A percentile compares a stretch with the other conserved stretches of the same genome.
These are phyloP conservation scores for Hylaeus anthracinus DNA, from an alignment of 1,140 invertebrate species.

Conservation along the genomic window DNA sequence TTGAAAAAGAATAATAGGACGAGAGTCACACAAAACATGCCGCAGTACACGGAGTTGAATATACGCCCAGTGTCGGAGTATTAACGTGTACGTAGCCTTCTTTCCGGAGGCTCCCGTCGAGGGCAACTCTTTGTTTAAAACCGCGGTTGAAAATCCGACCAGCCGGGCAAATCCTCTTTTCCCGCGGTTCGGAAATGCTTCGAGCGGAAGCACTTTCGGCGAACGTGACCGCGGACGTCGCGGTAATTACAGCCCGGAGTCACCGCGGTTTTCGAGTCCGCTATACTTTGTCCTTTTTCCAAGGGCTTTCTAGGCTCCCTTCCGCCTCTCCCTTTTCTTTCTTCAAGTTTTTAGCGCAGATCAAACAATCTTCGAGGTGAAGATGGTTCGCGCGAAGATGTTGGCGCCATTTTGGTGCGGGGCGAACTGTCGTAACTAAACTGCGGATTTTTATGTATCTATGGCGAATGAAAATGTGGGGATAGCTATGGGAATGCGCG, in stretches of 20 bases:
- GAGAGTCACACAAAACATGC: background rate
- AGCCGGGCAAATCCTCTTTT: slow-evolving; percentile 63
- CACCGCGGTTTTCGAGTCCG: background rate
- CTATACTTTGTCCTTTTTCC: background rate
- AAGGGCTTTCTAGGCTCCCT: background rate
- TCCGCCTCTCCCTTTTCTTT: background rate
- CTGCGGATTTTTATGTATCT: too few species aligned
- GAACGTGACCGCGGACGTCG: slow-evolving; percentile 24
- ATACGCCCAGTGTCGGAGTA: slow-evolving; percentile 10
- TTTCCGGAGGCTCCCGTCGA: background rate
- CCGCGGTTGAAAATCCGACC: slow-evolving; percentile 54
- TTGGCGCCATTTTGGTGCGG: too few species aligned
- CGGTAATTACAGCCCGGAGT: slow-evolving; percentile 56
- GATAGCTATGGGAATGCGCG: too few species aligned
- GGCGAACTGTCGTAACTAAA: too few species aligned
- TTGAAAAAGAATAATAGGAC: too few species aligned
- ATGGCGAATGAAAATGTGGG: too few species aligned
- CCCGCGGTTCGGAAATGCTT: slow-evolving; percentile 52
- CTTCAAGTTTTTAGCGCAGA: background rate
- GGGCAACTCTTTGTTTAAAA: slow-evolving; percentile 55
- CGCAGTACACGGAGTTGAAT: background rate
- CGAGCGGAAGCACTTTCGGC: slow-evolving; percentile 51
- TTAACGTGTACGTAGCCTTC: slow-evolving; percentile 24
- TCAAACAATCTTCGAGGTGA: background rate
- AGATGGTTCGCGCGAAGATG: too few species aligned